Base-by-base conservation (phyloP, 2,113 vertebrate genomes). In the Pomatostomus ruficeps region DNA sequence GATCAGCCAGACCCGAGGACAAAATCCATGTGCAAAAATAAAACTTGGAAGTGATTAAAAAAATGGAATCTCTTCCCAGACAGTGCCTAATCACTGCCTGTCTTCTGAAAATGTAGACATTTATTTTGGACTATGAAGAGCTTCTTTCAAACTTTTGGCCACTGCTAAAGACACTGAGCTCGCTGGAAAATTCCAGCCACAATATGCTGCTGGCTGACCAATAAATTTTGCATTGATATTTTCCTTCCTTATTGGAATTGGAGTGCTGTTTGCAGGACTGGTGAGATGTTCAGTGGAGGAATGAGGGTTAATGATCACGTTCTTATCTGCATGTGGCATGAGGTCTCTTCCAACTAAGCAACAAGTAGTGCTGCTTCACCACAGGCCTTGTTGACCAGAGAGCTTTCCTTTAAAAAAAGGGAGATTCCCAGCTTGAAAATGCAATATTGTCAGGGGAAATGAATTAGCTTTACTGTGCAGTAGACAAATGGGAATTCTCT, bases 51-150 rank as follows among this genome's bases (percentile, higher is more conserved):
- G 43, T n/a, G 68, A 88, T 76, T 52, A 5, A 35, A 49, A 76
- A 85, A 42, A 25, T 49, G 58, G 65, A 94, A 74, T 88, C 59
- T 89, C 28, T 91, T 93, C 91, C 88, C 91, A 96, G 93, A 95
- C 93, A 79, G 46, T 71, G 87, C 82, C 95, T 97, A 95, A 93
- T 94, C 85, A 85, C 55, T 83, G 85, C 85, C 62, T 91, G 87
- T 89, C 85, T 96, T 95, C 78, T 94, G 74, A 92, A 88, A 93
- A 83, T 4, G 22, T 83, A 95, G 94, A 89, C 94, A 95, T 97
- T 96, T 96, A 83, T 96, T 96, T 93, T 96, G 93, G 93, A 95
- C 24, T 76, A 19, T 48, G 55, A 80, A 87, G 63, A 70, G 36
- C 46, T 85, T 49, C 81, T 91, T 85, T 82, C 6, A 5, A 61